Percentiles rank a stretch among this genome's conserved stretches.
These are phyloP conservation scores for Phylloscopus whistleri DNA, from an alignment of 2,113 vertebrate genomes.

Conservation along the genomic window DNA sequence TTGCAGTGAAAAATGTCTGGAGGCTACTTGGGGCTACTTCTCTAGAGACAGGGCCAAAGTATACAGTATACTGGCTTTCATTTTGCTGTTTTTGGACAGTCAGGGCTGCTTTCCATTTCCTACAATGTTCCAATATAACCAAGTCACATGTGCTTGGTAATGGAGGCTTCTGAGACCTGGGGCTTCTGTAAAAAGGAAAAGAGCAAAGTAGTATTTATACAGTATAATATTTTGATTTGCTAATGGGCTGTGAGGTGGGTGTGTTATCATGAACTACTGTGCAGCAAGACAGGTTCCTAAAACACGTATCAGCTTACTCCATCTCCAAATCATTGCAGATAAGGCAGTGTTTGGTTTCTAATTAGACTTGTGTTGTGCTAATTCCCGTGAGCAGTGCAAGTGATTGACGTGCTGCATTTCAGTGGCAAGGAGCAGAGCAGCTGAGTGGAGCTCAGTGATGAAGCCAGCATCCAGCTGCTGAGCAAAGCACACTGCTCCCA, in stretches of 20 bases:
- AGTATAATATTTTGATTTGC: conserved; percentile 50
- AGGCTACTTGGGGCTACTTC: background rate
- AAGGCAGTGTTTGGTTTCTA: conserved; percentile 23
- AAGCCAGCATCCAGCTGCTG: background rate
- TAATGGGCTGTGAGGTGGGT: conserved; percentile 49
- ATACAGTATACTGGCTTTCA: conserved; percentile 37
- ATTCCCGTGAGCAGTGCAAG: background rate
- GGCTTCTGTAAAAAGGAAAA: conserved; percentile 46
- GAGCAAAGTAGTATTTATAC: conserved; percentile 51
- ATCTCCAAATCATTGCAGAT: background rate
- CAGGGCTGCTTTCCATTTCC: conserved; percentile 42
- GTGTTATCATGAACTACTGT: conserved; percentile 51
- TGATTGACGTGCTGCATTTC: background rate
- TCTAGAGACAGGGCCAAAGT: conserved; percentile 31
- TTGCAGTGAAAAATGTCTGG: conserved; percentile 22
- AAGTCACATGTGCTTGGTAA: background rate
- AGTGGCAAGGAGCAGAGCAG: background rate
- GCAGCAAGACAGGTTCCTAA: conserved; percentile 22
- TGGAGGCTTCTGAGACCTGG: conserved; percentile 29
- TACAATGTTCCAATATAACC: conserved; percentile 41
- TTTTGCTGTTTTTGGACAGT: conserved; percentile 53
- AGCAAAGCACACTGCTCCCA: background rate
- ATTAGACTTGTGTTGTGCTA: conserved; percentile 26
- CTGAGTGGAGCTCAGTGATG: background rate
- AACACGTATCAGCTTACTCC: background rate